phyloP scores from a whole-genome alignment of 1,140 invertebrate genomes.

The Ceratosolen fusciceps region DNA sequence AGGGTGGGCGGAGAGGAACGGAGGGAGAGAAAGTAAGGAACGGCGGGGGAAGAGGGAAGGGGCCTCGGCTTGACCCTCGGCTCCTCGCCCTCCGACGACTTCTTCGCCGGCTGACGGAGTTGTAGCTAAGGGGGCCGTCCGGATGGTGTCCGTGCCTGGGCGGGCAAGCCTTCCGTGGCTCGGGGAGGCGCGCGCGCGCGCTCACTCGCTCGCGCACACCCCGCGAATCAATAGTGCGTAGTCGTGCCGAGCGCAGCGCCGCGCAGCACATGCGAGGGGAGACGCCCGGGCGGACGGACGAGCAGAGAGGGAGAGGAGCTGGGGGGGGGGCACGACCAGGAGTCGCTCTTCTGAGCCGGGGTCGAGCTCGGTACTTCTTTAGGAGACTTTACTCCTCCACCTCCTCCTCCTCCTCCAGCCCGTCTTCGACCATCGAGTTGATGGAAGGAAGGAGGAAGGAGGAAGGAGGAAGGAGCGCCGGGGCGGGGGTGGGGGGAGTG shows the following conservation, averaged over 20 bases:
- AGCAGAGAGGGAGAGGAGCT: neutral
- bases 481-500: no score
- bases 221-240: constrained; percentile 51
- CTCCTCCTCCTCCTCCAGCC: no score
- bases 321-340: neutral
- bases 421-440: no score
- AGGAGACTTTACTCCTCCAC: neutral
- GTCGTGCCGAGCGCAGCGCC: constrained; percentile 18
- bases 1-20: no score
- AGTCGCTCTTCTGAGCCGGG: neutral
- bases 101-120: neutral
- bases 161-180: constrained; percentile 41
- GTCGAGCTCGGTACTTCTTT: neutral
- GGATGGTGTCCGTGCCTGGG: constrained; percentile 38
- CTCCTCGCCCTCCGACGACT: neutral
- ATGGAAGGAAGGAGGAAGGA: no score
- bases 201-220: no score
- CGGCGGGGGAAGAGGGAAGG: neutral
- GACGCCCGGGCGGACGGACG: neutral
- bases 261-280: neutral
- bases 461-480: no score
- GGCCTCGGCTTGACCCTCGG: neutral
- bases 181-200: constrained; percentile 33
- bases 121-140: constrained; percentile 32
- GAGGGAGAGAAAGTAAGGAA: no score